Percentiles rank a stretch among this genome's conserved stretches.
Evolutionary conservation across 2,888 invertebrate species (phyloP).

Genomic region (Lithophane socia): DNA sequence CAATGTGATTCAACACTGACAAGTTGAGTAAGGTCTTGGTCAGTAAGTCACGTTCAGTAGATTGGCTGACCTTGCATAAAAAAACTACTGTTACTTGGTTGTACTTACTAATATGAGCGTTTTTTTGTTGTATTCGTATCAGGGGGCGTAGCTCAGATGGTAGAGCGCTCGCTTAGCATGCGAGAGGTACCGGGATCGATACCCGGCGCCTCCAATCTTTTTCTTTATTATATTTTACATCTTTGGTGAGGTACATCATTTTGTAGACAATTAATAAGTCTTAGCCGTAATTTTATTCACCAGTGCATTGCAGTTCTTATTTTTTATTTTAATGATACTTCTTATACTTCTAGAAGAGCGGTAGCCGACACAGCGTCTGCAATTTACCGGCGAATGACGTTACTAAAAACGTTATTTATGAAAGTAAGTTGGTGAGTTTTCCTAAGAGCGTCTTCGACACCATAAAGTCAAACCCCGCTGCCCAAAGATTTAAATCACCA

Average conservation of each 20-base stretch:
- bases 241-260: not conserved
- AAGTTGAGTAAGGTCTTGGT: not conserved
- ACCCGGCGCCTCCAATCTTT: constrained; percentile 87
- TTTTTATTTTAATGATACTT: too few relatives aligned
- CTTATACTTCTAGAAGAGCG: too few relatives aligned
- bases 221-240: not conserved
- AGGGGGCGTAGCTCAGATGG: constrained; percentile 83
- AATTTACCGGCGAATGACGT: too few relatives aligned
- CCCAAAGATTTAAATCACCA: too few relatives aligned
- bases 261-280: not conserved
- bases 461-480: too few relatives aligned
- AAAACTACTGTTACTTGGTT: not conserved
- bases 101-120: not conserved
- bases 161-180: constrained; percentile 88
- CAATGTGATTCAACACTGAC: not conserved
- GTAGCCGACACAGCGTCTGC: too few relatives aligned
- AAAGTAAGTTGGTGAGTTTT: too few relatives aligned
- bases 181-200: constrained; percentile 90
- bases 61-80: not conserved
- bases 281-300: not conserved
- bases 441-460: too few relatives aligned
- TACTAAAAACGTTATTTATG: too few relatives aligned
- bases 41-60: not conserved
- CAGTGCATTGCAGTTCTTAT: too few relatives aligned
- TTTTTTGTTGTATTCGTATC: not conserved